Conservation (phyloP, 2,797 vertebrate species). For the Spondyliosoma cantharus region DNA sequence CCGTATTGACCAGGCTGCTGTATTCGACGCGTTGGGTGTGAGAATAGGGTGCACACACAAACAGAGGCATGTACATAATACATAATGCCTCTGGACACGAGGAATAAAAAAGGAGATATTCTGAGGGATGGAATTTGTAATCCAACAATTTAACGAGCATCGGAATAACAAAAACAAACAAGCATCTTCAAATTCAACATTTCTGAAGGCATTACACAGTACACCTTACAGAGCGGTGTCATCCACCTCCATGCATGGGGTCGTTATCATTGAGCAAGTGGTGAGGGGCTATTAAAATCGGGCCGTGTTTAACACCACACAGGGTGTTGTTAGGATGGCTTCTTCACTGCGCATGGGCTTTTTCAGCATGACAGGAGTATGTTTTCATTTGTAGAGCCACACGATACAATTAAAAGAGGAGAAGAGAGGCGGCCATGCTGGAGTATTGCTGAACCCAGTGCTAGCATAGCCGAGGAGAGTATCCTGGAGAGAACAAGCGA, state of each 20-base stretch:
- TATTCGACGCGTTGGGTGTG: too few relatives aligned
- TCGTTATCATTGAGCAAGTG: constrained; percentile 34
- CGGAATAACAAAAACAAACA: too few relatives aligned
- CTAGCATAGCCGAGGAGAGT: constrained; percentile 27
- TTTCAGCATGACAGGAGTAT: constrained; percentile 5
- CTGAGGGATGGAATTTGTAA: neutral
- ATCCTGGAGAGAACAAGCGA: constrained; percentile 16
- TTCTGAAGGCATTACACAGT: neutral
- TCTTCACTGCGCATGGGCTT: constrained; percentile 14
- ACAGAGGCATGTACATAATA: too few relatives aligned
- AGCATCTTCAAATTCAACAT: constrained; percentile 9
- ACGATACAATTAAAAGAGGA: neutral
- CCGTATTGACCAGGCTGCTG: too few relatives aligned
- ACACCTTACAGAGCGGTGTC: neutral
- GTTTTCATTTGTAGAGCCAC: neutral
- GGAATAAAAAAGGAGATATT: too few relatives aligned
- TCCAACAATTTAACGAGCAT: neutral
- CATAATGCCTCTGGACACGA: too few relatives aligned
- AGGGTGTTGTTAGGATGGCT: constrained; percentile 22
- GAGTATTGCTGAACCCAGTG: neutral
- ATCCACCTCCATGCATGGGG: constrained; percentile 18
- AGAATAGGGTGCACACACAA: too few relatives aligned
- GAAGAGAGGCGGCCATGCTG: neutral
- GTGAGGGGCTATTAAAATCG: constrained; percentile 31
- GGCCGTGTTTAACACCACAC: constrained; percentile 17